Evolutionary conservation across 2,113 vertebrate genomes (phyloP), one percentile per base, ranked within the genome.

Genomic region (Bos javanicus): DNA sequence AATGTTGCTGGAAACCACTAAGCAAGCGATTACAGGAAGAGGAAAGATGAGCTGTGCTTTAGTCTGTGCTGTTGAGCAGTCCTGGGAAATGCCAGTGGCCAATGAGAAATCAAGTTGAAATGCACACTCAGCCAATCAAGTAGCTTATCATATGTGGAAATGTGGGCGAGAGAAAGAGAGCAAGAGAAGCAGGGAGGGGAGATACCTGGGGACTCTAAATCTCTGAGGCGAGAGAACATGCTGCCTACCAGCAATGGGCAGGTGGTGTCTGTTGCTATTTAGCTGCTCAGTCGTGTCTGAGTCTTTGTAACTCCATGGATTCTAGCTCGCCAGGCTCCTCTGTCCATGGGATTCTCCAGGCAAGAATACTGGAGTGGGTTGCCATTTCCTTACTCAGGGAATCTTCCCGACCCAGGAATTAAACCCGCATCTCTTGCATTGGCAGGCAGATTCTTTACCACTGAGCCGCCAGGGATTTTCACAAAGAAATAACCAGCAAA

Each of bases 1-100:
- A 97, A 43, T 90, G 19, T 57, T 91, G 23, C 50, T 91, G 91
- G 94, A 98, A 89, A 50, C 33, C 92, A 80, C 97, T 94, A 97
- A 94, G 71, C 33, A 54, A 90, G 87, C 85, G 60, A 96, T 93
- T 85, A 52, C 17, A 60, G 56, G 67, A 89, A 71, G 57, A 91
- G 6, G 59, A 60, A 86, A 96, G 78, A 33, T 33, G 62, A 74
- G 39, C 78, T 76, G 67, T 46, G 67, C 54, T 54, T 19, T 15
- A 25, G 36, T 19, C 17, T 30, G 5, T 1, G 14, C 64, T 36
- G 8, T 16, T 7, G n/a, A n/a, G 64, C 0, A 1, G 71, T 25
- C 57, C 67, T 15, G 86, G 54, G 84, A 86, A 86, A 86, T 19
- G 6, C 30, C 84, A 50, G 64, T 57, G 25, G 50, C 64, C 76